A percentile compares a stretch with the other conserved stretches of the same genome.
Conservation (phyloP, 2,888 invertebrate species). For the Agonopterix heracliana region DNA sequence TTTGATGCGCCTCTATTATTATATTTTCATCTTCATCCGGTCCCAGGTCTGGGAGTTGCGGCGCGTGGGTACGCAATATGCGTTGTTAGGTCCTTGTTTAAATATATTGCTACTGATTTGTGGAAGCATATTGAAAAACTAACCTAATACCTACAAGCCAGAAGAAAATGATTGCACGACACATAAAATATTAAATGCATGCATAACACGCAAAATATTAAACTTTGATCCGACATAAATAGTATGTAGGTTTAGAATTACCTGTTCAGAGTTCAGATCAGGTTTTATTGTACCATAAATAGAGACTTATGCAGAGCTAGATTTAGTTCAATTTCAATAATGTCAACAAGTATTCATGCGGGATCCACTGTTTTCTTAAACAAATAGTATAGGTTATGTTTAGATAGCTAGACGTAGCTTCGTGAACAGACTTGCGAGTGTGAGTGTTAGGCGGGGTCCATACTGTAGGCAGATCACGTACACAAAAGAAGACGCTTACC, state of each 20-base stretch:
- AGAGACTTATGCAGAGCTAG: too few relatives aligned
- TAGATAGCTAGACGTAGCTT: constrained; percentile 19
- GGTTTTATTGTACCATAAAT: too few relatives aligned
- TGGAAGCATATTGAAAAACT: too few relatives aligned
- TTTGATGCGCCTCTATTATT: constrained; percentile 76
- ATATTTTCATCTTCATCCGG: constrained; percentile 71
- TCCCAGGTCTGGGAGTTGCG: constrained; percentile 61
- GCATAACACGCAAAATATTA: too few relatives aligned
- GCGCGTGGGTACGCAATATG: constrained; percentile 34
- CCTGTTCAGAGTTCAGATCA: too few relatives aligned
- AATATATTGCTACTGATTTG: constrained; percentile 18
- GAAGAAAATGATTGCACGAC: too few relatives aligned
- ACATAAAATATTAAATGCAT: too few relatives aligned
- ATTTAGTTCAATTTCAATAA: background rate
- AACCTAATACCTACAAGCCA: too few relatives aligned
- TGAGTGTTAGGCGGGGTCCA: constrained; percentile 20
- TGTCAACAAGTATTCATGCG: background rate
- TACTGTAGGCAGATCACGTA: constrained; percentile 63
- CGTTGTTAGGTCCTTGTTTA: constrained; percentile 32
- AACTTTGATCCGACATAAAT: too few relatives aligned
- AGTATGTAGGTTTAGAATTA: too few relatives aligned
- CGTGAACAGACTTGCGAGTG: constrained; percentile 23
- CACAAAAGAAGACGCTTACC: constrained; percentile 69
- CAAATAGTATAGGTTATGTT: constrained; percentile 27
- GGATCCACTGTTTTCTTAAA: constrained; percentile 1